Base-by-base conservation (phyloP, 2,888 invertebrate species). In the Steinernema hermaphroditum region DNA sequence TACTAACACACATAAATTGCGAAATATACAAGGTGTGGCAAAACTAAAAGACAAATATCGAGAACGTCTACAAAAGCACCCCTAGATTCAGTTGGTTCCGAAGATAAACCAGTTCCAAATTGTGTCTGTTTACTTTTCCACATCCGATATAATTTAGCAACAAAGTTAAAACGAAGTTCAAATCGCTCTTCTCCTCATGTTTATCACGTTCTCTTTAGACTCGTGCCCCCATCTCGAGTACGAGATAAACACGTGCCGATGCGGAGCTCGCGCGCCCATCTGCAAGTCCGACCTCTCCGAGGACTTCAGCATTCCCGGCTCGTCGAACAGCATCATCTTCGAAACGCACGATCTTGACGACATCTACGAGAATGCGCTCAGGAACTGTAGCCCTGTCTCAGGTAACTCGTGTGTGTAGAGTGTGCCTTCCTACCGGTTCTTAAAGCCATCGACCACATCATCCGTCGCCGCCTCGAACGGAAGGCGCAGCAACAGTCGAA, bases 141-240 rank as follows among this genome's bases (percentile, higher is more conserved):
- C n/a, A n/a, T n/a, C n/a, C n/a, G n/a, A n/a, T n/a, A n/a, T n/a
- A n/a, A n/a, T n/a, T n/a, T n/a, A n/a, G n/a, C n/a, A n/a, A n/a
- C n/a, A n/a, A n/a, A n/a, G n/a, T n/a, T n/a, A n/a, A 37, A 37
- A 37, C 37, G 12, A 37, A 37, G 37, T 37, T 37, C 6, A 8
- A 8, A 8, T 37, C n/a, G n/a, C n/a, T n/a, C n/a, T n/a, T n/a
- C n/a, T n/a, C n/a, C n/a, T n/a, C n/a, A n/a, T n/a, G n/a, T n/a
- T n/a, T n/a, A n/a, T n/a, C n/a, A n/a, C n/a, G n/a, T 22, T 12
- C 50, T 22, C 9, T 62, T 62, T 19, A 62, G 62, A 62, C 29
- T 62, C 62, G 29, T 62, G 62, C 32, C 62, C 62, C 32, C 62
- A 62, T 62, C 62, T 62, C 62, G 62, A 62, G 16, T 62, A 32